Conservation (phyloP, 2,888 invertebrate species). For the Cheilosia scutellata region DNA sequence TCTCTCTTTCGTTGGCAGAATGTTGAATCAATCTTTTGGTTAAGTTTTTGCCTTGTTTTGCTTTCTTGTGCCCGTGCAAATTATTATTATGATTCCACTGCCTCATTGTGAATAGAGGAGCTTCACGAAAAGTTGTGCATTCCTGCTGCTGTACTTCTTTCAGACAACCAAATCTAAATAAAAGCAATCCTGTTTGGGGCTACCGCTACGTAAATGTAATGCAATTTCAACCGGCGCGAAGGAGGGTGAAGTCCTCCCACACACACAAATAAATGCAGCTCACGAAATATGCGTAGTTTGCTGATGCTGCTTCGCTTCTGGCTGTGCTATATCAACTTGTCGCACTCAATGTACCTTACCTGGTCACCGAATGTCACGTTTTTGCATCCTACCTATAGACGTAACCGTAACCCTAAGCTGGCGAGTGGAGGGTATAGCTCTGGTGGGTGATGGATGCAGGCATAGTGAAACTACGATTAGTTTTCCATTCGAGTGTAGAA, state of each 20-base stretch:
- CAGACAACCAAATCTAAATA: conserved; percentile 11
- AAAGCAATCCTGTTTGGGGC: conserved; percentile 44
- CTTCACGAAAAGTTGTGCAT: conserved; percentile 57
- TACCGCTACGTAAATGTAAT: conserved; percentile 63
- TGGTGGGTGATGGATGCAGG: not conserved
- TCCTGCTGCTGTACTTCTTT: not conserved
- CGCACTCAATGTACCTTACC: conserved; percentile 46
- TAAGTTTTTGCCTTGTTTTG: conserved; percentile 56
- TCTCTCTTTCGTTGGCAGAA: not conserved
- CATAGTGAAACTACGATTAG: conserved; percentile 71
- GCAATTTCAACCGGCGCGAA: conserved; percentile 19
- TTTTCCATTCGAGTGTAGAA: conserved; percentile 61
- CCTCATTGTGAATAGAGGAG: conserved; percentile 40
- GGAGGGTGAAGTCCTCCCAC: not conserved
- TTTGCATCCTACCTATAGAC: conserved; percentile 42
- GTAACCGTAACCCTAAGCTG: not conserved
- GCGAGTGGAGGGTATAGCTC: not conserved
- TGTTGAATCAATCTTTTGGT: conserved; percentile 70
- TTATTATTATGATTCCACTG: conserved; percentile 61
- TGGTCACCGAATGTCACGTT: conserved; percentile 73
- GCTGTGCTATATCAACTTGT: conserved; percentile 57
- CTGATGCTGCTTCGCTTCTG: conserved; percentile 37
- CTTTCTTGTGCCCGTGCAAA: conserved; percentile 43
- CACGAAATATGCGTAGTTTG: conserved; percentile 74
- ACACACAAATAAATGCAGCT: conserved; percentile 61